phyloP scores from a whole-genome alignment of 2,113 vertebrate genomes.

The Phaetusa simplex region DNA sequence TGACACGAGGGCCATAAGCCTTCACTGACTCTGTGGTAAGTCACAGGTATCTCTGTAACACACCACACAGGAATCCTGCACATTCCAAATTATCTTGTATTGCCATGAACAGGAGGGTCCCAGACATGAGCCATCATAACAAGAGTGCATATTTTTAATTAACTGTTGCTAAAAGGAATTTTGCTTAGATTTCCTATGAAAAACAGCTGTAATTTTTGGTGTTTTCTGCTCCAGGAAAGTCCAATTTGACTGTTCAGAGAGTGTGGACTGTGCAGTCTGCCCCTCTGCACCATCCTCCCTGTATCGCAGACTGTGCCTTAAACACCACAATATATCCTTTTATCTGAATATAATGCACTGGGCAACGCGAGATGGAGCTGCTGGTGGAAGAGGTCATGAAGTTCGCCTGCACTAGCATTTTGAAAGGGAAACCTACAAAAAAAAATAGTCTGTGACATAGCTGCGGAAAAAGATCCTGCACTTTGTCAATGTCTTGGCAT shows the following conservation, averaged over 20 bases:
- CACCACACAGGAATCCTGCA: background rate
- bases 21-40: background rate
- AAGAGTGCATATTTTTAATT: background rate
- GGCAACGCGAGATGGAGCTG: background rate
- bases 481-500: conserved; percentile 50
- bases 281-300: background rate
- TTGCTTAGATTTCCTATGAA: background rate
- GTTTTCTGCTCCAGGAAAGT: background rate
- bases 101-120: background rate
- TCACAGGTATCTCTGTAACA: background rate
- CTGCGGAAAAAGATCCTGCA: conserved; percentile 11
- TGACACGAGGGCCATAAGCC: background rate
- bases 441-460: background rate
- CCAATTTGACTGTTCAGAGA: background rate
- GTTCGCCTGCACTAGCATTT: conserved; percentile 7
- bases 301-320: background rate
- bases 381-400: conserved; percentile 28
- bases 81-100: background rate
- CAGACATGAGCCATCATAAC: background rate
- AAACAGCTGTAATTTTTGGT: background rate
- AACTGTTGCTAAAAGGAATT: background rate
- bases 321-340: conserved; percentile 31
- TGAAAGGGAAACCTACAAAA: conserved; percentile 24
- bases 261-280: background rate
- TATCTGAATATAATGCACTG: background rate